Percentiles rank a stretch among this genome's conserved stretches.
phyloP scores from a whole-genome alignment of 2,888 invertebrate genomes.

The Neoaliturus tenellus region DNA sequence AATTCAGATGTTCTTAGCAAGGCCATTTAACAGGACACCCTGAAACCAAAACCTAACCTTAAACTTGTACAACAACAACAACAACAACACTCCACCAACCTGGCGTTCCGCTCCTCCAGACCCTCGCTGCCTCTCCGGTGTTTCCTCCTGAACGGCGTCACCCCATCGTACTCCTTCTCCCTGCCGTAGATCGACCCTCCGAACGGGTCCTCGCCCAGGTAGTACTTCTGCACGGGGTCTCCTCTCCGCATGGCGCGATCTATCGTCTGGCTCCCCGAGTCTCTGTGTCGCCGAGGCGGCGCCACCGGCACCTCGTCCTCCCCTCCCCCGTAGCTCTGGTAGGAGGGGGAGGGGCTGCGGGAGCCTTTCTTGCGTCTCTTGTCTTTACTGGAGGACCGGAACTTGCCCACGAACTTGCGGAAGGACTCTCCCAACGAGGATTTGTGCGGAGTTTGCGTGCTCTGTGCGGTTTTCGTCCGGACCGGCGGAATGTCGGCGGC shows the following conservation, averaged over 20 bases:
- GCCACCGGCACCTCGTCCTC: constrained; percentile 48
- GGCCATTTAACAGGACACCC: too few relatives aligned
- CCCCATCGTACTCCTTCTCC: constrained; percentile 88
- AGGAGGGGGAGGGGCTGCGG: constrained; percentile 78
- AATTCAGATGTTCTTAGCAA: too few relatives aligned
- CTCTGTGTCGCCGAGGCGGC: constrained; percentile 60
- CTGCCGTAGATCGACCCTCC: constrained; percentile 88
- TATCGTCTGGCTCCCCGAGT: constrained; percentile 62
- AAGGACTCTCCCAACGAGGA: constrained; percentile 84
- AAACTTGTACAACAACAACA: too few relatives aligned
- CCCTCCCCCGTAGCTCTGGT: constrained; percentile 72
- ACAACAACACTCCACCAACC: constrained; percentile 50
- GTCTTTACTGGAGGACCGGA: constrained; percentile 73
- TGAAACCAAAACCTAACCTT: too few relatives aligned
- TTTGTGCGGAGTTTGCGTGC: constrained; percentile 69
- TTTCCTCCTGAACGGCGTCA: constrained; percentile 74
- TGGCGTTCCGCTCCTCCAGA: constrained; percentile 60
- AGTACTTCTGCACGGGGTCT: constrained; percentile 81
- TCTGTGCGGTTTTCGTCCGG: constrained; percentile 69
- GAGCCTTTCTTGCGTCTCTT: constrained; percentile 71
- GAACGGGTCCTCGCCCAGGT: constrained; percentile 92
- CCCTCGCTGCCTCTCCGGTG: constrained; percentile 47
- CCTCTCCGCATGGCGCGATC: constrained; percentile 68
- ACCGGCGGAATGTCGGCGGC: constrained; percentile 74
- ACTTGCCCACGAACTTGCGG: constrained; percentile 88